Evolutionary conservation across 1,140 invertebrate genomes (phyloP).

Genomic region (Sycophila sp.): DNA sequence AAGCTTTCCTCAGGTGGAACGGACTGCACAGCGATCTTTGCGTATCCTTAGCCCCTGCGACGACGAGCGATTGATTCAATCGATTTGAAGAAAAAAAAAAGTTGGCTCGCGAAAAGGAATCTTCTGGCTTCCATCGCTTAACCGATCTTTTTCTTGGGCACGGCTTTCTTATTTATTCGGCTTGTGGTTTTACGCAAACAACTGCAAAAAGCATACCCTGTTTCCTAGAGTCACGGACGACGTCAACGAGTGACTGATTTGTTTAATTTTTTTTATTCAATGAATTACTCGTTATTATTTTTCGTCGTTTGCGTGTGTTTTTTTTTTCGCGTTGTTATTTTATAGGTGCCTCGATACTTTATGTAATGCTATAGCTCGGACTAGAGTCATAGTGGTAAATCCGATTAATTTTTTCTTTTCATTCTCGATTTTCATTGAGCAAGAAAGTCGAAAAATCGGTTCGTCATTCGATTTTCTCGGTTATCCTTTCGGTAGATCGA

Average conservation of each 20-base stretch:
- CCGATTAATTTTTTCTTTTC: too few species aligned
- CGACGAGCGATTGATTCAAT: too few species aligned
- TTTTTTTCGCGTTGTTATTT: neutral
- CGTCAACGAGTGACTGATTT: slow-evolving; percentile 39
- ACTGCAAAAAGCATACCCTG: slow-evolving; percentile 67
- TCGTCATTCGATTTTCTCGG: neutral
- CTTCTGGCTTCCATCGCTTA: too few species aligned
- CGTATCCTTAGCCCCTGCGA: too few species aligned
- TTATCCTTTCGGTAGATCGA: neutral
- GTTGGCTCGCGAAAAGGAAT: too few species aligned
- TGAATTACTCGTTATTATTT: neutral
- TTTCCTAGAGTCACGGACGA: slow-evolving; percentile 63
- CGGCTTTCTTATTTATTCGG: too few species aligned
- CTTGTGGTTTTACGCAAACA: slow-evolving; percentile 53
- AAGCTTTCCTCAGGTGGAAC: too few species aligned
- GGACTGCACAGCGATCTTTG: too few species aligned
- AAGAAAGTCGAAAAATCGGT: neutral
- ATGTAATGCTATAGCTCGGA: too few species aligned
- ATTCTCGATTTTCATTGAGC: too few species aligned
- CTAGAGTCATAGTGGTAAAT: too few species aligned
- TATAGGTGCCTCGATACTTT: neutral
- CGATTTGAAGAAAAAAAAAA: slow-evolving; percentile 14
- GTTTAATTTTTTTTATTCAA: slow-evolving; percentile 15
- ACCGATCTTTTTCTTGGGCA: too few species aligned
- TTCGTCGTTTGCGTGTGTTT: neutral